A percentile compares a stretch with the other conserved stretches of the same genome.
phyloP scores from a whole-genome alignment of 30 jellyfish, hydroid and myxozoan genomes.

The Turritopsis dohrnii region DNA sequence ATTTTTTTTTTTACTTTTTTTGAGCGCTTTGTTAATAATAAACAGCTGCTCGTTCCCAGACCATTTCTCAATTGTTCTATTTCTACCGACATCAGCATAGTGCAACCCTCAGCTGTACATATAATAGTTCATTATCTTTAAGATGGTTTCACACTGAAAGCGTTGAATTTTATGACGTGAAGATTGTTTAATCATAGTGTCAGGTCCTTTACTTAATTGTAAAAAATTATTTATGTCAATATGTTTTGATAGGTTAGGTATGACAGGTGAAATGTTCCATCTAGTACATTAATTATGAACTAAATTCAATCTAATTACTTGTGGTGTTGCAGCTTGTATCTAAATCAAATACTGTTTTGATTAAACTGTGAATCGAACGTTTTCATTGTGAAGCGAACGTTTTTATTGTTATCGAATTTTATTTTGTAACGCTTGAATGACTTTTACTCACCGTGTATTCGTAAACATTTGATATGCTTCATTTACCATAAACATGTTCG shows the following conservation, averaged over 20 bases:
- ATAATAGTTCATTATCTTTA: no score
- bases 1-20: no score
- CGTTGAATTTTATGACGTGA: no score
- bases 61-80: no score
- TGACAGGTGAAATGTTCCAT: background rate
- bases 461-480: background rate
- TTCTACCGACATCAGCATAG: no score
- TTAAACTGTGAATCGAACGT: background rate
- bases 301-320: background rate
- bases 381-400: background rate
- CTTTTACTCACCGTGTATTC: slow-evolving; percentile 9
- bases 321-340: background rate
- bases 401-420: background rate
- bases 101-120: no score
- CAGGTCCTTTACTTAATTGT: no score
- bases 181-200: no score
- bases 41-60: no score
- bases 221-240: no score
- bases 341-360: background rate
- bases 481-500: background rate
- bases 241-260: background rate
- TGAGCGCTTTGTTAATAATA: no score
- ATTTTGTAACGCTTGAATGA: slow-evolving; percentile 4
- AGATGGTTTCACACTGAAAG: no score
- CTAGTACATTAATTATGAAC: background rate